Evolutionary conservation across 1,140 invertebrate species (phyloP), one percentile per base, ranked within the genome.

Genomic region (Dryas iulia): DNA sequence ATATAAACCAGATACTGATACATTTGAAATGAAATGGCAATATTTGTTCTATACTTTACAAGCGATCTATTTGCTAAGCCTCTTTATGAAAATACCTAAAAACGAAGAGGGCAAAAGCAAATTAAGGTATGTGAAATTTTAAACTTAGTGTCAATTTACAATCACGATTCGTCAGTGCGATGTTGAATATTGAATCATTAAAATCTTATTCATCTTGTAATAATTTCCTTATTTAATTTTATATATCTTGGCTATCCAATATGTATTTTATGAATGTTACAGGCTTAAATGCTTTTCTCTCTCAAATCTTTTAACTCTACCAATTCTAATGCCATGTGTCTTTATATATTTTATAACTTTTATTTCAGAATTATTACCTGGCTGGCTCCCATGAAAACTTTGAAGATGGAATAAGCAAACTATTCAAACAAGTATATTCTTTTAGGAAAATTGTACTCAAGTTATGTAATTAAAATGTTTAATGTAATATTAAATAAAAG

Each of bases 121-220:
- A 67, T 62, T 57, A 30, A 77, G 69, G 85, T 86, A 76, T 69
- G 72, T 71, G n/a, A 54, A 53, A 70, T 57, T 67, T 0, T 11
- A 35, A 35, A n/a, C n/a, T 35, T 35, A 35, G 14, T n/a, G 5
- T 4, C 4, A 35, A 4, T 35, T 35, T 35, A 35, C n/a, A 35
- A n/a, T n/a, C n/a, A n/a, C n/a, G n/a, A n/a, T n/a, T n/a, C n/a
- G n/a, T n/a, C n/a, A n/a, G n/a, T n/a, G n/a, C n/a, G n/a, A n/a
- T n/a, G n/a, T n/a, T n/a, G n/a, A n/a, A n/a, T n/a, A n/a, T n/a
- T n/a, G n/a, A n/a, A n/a, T n/a, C n/a, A n/a, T n/a, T n/a, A n/a
- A n/a, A n/a, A n/a, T n/a, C n/a, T n/a, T n/a, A n/a, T n/a, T n/a
- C n/a, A n/a, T n/a, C n/a, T n/a, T n/a, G n/a, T n/a, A n/a, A n/a